Percentiles rank a stretch among this genome's conserved stretches.
Evolutionary conservation across 2,888 invertebrate genomes (phyloP).

Genomic region (Emesis furor): DNA sequence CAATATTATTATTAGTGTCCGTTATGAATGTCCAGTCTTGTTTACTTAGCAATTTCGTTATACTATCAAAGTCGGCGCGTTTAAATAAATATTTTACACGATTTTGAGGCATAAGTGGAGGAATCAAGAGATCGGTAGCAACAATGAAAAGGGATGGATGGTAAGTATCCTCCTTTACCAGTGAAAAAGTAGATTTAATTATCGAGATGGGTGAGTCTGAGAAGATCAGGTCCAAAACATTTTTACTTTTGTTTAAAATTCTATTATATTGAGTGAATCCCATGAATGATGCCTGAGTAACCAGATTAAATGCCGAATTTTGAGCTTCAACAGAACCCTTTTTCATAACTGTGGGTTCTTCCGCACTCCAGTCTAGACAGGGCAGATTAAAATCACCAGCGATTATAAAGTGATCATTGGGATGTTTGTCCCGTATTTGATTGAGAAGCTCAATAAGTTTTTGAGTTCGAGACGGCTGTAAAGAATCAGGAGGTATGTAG

Average conservation of each 20-base stretch:
- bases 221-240: background rate
- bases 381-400: slow-evolving; percentile 60
- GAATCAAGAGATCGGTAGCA: background rate
- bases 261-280: background rate
- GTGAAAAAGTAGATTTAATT: background rate
- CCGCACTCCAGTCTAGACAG: slow-evolving; percentile 42
- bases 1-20: background rate
- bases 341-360: slow-evolving; percentile 23
- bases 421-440: slow-evolving; percentile 19
- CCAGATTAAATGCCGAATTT: slow-evolving; percentile 8
- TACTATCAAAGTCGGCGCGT: slow-evolving; percentile 1
- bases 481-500: background rate
- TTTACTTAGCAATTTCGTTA: background rate
- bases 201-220: background rate
- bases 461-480: background rate
- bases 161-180: background rate
- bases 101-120: background rate
- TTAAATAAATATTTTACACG: background rate
- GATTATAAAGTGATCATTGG: slow-evolving; percentile 44
- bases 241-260: background rate
- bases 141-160: background rate
- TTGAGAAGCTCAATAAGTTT: background rate
- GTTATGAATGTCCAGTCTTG: slow-evolving; percentile 1
- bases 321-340: slow-evolving; percentile 38
- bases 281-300: background rate